Evolutionary conservation across 2,113 vertebrate genomes (phyloP).

Genomic region (Tursiops truncatus): DNA sequence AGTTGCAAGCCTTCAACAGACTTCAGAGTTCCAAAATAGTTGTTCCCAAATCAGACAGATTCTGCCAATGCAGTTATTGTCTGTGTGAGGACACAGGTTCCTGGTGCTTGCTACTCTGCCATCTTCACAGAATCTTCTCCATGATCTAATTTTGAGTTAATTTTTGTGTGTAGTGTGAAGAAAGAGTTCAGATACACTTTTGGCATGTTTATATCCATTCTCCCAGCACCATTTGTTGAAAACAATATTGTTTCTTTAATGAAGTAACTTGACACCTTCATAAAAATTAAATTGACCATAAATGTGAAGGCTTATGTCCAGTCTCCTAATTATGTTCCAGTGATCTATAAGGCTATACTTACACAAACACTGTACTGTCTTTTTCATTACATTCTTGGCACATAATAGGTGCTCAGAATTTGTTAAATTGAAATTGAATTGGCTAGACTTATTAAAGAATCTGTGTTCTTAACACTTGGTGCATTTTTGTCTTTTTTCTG

Average conservation of each 20-base stretch:
- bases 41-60: background rate
- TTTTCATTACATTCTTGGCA: background rate
- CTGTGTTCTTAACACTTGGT: background rate
- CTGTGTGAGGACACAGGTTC: background rate
- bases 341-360: background rate
- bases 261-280: background rate
- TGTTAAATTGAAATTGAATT: background rate
- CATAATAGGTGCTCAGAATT: background rate
- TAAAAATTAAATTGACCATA: background rate
- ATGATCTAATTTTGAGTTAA: background rate
- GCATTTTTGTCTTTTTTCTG: background rate
- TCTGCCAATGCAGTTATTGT: background rate
- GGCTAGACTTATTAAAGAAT: background rate
- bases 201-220: background rate
- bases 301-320: background rate
- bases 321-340: background rate
- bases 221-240: background rate
- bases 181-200: background rate
- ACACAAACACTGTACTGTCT: background rate
- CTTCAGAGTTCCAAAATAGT: background rate
- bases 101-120: background rate
- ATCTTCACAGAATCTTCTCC: background rate
- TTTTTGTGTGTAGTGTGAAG: background rate
- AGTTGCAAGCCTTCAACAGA: background rate
- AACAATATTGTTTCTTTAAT: background rate